These are phyloP conservation scores for Rotaria socialis DNA, from an alignment of 2,888 invertebrate genomes.

Conservation along the genomic window DNA sequence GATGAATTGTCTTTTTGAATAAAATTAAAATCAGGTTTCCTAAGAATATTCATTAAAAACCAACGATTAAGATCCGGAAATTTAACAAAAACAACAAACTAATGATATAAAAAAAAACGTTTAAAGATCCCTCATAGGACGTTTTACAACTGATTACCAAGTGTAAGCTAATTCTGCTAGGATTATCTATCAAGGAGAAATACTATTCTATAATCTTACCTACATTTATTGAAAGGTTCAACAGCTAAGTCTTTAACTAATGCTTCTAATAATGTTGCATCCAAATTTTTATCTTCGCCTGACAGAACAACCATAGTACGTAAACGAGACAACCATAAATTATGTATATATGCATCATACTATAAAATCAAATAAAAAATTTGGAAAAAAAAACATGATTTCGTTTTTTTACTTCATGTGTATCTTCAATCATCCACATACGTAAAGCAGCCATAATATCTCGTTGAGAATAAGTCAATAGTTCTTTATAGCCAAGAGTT, in stretches of 20 bases:
- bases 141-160: too few relatives aligned
- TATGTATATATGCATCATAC: constrained; percentile 1
- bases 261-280: background rate
- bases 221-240: constrained; percentile 24
- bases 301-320: background rate
- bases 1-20: too few relatives aligned
- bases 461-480: background rate
- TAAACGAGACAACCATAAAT: constrained; percentile 4
- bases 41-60: too few relatives aligned
- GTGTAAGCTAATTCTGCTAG: too few relatives aligned
- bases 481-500: constrained; percentile 21
- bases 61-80: too few relatives aligned
- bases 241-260: background rate
- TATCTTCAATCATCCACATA: background rate
- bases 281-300: background rate
- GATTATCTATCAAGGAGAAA: too few relatives aligned
- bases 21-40: too few relatives aligned
- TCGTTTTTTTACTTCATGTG: background rate
- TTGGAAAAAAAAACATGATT: too few relatives aligned
- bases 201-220: background rate
- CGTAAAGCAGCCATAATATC: constrained; percentile 9
- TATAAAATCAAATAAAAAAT: background rate
- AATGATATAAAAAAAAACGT: too few relatives aligned
- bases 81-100: too few relatives aligned
- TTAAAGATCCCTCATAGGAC: too few relatives aligned